Base-by-base conservation (phyloP, 2,888 invertebrate genomes). In the Marronus borbonicus region DNA sequence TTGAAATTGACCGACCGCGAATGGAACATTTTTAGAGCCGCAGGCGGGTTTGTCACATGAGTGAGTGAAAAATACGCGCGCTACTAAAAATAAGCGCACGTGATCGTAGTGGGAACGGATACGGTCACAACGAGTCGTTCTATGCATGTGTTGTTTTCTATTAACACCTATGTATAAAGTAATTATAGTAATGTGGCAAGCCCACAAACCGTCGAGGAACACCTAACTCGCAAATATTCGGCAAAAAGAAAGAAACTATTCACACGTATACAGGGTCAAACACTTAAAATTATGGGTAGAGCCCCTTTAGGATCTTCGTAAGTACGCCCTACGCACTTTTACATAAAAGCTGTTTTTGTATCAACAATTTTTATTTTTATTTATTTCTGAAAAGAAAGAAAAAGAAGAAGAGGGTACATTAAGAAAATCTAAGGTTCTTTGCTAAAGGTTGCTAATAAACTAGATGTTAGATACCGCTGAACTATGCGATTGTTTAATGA, bases 61-160 rank as follows among this genome's bases (percentile, higher is more conserved):
- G 80, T 79, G 80, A 77, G 80, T 79, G 80, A 80, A 80, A 81
- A 77, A 80, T 80, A 81, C 81, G 80, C 82, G 77, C 78, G 80
- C 75, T 80, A 80, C 81, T 81, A 82, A 82, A 80, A 81, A 82
- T 82, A 75, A 75, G 68, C 72, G 80, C 82, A 82, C 81, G 81
- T 81, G 81, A 81, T 80, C 65, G 65, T 79, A 81, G 81, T 79
- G 79, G 62, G 44, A 39, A 74, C 58, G 72, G 72, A 74, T 60
- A 72, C 44, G 28, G 20, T 20, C 55, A 24, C 39, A 24, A 14
- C 12, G 72, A 60, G 24, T 44, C n/a, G 31, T 36, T 36, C 39
- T 12, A 24, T 69, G 17, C 24, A 58, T 20, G 55, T 58, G 55
- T 55, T 58, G 58, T 74, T 60, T 60, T 74, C 24, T 39, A 60